Conservation (phyloP, 1,140 invertebrate species). For the Drosophila melanica region DNA sequence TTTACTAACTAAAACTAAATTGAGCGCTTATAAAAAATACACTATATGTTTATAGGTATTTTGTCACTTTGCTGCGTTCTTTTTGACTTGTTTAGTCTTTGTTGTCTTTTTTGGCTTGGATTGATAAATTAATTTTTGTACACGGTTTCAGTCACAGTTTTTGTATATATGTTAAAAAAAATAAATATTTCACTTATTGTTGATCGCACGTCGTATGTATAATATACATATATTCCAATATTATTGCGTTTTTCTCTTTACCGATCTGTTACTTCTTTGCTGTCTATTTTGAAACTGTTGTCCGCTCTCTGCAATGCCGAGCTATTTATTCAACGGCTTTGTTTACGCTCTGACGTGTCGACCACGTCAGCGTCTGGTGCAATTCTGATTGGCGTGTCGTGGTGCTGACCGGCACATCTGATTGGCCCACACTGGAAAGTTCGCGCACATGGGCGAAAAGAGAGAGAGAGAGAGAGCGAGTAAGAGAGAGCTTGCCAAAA, state of each 20-base stretch:
- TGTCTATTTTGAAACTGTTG: slow-evolving; percentile 72
- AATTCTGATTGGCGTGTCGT: slow-evolving; percentile 58
- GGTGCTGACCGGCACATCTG: slow-evolving; percentile 19
- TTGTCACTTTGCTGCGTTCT: slow-evolving; percentile 59
- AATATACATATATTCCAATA: slow-evolving; percentile 34
- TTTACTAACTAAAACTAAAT: slow-evolving; percentile 62
- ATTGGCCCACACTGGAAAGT: slow-evolving; percentile 39
- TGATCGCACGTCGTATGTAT: slow-evolving; percentile 31
- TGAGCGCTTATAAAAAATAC: slow-evolving; percentile 40
- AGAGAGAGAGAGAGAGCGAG: slow-evolving; percentile 39
- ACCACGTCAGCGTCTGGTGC: slow-evolving; percentile 63
- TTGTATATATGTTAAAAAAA: slow-evolving; percentile 24
- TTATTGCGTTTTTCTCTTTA: slow-evolving; percentile 45
- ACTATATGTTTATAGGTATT: slow-evolving; percentile 25
- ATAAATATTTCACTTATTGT: slow-evolving; percentile 39
- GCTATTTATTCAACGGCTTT: slow-evolving; percentile 64
- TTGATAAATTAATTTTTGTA: slow-evolving; percentile 49
- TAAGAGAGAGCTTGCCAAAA: slow-evolving; percentile 13
- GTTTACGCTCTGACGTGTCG: slow-evolving; percentile 61
- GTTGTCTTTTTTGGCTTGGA: slow-evolving; percentile 65
- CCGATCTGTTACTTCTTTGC: slow-evolving; percentile 62
- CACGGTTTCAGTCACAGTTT: slow-evolving; percentile 55
- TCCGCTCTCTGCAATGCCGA: slow-evolving; percentile 48
- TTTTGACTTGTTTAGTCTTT: slow-evolving; percentile 56
- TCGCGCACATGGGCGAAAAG: slow-evolving; percentile 12